A percentile compares a stretch with the other conserved stretches of the same genome.
Conservation (phyloP, 2,113 vertebrate species). For the Motacilla alba region DNA sequence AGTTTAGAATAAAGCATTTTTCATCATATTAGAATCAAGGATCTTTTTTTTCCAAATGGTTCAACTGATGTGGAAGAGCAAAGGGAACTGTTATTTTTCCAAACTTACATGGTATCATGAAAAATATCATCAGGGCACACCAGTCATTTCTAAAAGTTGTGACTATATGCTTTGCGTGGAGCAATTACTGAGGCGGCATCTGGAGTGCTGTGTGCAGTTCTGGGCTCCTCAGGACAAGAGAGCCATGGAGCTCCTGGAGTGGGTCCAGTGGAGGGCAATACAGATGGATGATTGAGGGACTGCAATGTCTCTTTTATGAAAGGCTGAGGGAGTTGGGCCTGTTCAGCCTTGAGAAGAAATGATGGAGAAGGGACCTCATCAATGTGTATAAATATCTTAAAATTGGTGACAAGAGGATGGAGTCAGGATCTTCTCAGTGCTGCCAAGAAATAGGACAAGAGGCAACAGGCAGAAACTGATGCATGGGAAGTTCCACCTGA, state of each 20-base stretch:
- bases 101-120: not conserved
- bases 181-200: not conserved
- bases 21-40: not conserved
- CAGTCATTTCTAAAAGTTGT: not conserved
- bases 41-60: not conserved
- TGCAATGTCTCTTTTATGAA: not conserved
- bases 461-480: not conserved
- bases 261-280: not conserved
- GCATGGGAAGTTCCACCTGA: not conserved
- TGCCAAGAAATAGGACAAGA: not conserved
- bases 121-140: not conserved
- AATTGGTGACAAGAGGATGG: not conserved
- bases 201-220: not conserved
- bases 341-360: not conserved
- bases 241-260: not conserved
- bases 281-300: not conserved
- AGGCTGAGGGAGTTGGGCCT: not conserved
- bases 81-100: not conserved
- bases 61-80: not conserved
- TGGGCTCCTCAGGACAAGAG: not conserved
- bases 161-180: not conserved
- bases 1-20: not conserved
- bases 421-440: not conserved
- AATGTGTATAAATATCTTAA: not conserved
- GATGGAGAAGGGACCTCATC: not conserved